Percentiles rank a stretch among this genome's conserved stretches.
These are phyloP conservation scores for Drosophila ogumai DNA, from an alignment of 1,140 invertebrate species.

Conservation along the genomic window DNA sequence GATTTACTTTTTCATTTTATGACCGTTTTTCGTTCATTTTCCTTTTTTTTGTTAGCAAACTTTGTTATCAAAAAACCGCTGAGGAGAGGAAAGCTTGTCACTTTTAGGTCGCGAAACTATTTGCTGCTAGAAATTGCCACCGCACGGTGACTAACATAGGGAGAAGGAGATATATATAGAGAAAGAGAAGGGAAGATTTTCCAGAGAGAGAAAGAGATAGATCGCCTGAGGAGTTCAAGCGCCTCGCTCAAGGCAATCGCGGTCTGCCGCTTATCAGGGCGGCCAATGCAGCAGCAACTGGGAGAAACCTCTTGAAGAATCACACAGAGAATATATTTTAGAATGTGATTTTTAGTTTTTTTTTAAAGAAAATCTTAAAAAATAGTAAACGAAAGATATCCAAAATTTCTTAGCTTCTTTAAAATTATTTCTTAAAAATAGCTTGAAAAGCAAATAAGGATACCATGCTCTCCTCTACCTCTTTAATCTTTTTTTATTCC, in stretches of 20 bases:
- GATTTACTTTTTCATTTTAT: conserved; percentile 73
- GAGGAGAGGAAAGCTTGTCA: conserved; percentile 34
- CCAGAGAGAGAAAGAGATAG: not conserved
- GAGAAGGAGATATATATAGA: not conserved
- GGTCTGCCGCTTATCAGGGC: conserved; percentile 63
- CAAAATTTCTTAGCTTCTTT: no score
- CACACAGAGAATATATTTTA: not conserved
- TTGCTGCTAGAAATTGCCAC: conserved; percentile 60
- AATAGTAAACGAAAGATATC: no score
- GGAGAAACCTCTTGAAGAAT: conserved; percentile 36
- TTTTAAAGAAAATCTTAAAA: not conserved
- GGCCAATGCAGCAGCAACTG: conserved; percentile 43
- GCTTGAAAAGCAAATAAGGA: no score
- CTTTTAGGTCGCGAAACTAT: conserved; percentile 78
- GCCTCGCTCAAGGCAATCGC: conserved; percentile 72
- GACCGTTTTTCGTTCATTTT: conserved; percentile 50
- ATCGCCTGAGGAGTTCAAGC: conserved; percentile 63
- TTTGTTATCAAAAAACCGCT: conserved; percentile 65
- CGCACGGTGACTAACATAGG: conserved; percentile 12
- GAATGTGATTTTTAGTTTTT: not conserved
- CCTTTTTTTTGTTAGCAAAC: conserved; percentile 61
- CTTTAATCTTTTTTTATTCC: not conserved
- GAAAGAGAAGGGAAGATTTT: not conserved
- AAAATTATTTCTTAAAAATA: no score
- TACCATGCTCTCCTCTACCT: no score